A percentile compares a stretch with the other conserved stretches of the same genome.
Conservation (phyloP, 2,113 vertebrate genomes). For the Elephantulus edwardii region DNA sequence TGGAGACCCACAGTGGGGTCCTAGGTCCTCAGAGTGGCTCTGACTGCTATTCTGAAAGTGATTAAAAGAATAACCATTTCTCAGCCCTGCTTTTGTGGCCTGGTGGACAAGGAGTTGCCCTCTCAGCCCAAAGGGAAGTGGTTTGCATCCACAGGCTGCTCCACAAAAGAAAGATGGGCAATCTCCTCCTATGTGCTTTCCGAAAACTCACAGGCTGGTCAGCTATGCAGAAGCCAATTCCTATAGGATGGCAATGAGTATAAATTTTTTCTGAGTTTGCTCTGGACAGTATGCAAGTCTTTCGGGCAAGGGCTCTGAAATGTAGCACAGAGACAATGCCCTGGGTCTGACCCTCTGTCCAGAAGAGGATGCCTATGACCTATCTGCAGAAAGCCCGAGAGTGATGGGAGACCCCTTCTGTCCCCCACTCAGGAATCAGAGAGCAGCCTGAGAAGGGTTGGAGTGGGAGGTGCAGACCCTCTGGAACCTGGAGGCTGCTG, state of each 20-base stretch:
- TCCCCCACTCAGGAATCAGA: background rate
- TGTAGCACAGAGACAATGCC: background rate
- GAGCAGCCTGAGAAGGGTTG: background rate
- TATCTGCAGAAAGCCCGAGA: background rate
- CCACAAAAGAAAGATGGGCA: too few species aligned
- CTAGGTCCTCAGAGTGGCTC: rapidly evolving
- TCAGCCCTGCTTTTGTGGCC: too few species aligned
- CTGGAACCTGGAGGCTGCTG: too few species aligned
- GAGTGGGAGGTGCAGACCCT: background rate
- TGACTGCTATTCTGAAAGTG: background rate
- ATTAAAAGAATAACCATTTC: background rate
- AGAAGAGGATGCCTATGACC: background rate
- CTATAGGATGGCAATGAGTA: too few species aligned
- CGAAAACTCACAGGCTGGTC: too few species aligned
- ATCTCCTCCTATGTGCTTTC: too few species aligned
- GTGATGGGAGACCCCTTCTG: rapidly evolving
- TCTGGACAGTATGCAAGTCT: background rate
- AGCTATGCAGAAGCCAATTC: too few species aligned
- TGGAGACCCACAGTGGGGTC: background rate
- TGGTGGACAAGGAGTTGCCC: too few species aligned
- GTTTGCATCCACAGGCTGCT: too few species aligned
- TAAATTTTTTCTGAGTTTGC: too few species aligned
- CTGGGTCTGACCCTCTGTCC: background rate
- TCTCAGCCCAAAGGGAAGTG: too few species aligned
- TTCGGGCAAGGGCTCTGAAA: background rate